Percentiles rank a stretch among this genome's conserved stretches.
Conservation (phyloP, 2,113 vertebrate species). For the Gymnogyps californianus region DNA sequence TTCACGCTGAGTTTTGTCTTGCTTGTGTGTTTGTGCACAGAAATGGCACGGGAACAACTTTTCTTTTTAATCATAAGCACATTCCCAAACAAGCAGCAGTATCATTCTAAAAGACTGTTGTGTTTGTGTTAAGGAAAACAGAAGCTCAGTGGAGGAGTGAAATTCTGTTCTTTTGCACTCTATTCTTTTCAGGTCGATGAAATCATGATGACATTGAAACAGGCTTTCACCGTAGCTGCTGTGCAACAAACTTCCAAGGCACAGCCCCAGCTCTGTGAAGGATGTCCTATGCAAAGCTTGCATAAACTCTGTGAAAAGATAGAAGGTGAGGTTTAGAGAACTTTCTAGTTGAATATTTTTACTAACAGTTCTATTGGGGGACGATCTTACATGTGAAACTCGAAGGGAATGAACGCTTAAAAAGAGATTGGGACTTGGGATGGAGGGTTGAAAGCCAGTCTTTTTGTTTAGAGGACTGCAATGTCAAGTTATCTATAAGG, state of each 20-base stretch:
- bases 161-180: not conserved
- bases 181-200: constrained; percentile 85
- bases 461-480: not conserved
- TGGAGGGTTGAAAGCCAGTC: not conserved
- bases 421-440: not conserved
- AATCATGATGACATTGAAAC: constrained; percentile 98
- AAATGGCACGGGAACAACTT: not conserved
- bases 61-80: not conserved
- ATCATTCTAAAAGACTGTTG: not conserved
- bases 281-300: constrained; percentile 89
- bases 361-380: not conserved
- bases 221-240: constrained; percentile 94
- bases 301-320: constrained; percentile 92
- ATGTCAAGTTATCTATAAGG: not conserved
- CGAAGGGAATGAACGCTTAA: not conserved
- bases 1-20: not conserved
- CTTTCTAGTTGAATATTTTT: not conserved
- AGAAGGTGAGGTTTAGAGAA: constrained; percentile 80
- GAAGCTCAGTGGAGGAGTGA: not conserved
- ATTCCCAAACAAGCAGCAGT: not conserved
- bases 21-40: not conserved
- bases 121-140: not conserved
- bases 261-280: constrained; percentile 86
- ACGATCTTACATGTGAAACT: not conserved
- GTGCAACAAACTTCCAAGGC: constrained; percentile 82